Evolutionary conservation across 2,113 vertebrate genomes (phyloP).

Genomic region (Sebastes schlegelii): DNA sequence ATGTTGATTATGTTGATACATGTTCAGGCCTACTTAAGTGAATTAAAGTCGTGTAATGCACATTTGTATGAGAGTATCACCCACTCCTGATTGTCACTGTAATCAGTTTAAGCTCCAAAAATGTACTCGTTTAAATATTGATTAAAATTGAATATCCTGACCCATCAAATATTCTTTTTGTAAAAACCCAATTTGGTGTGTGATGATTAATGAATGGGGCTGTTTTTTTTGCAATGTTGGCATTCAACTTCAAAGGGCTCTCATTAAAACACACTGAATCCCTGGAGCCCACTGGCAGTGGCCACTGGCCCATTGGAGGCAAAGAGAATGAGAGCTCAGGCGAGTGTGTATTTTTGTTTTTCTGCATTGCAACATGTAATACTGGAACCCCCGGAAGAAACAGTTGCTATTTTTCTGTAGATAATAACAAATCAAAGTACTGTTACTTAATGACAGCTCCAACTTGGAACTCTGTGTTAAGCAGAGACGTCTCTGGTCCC

Average conservation of each 20-base stretch:
- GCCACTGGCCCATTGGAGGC: constrained; percentile 52
- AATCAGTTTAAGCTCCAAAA: constrained; percentile 61
- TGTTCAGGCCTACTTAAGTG: constrained; percentile 60
- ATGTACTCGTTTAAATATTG: constrained; percentile 54
- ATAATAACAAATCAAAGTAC: constrained; percentile 25
- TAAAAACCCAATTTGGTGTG: constrained; percentile 51
- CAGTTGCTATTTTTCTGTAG: not conserved
- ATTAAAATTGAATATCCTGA: constrained; percentile 63
- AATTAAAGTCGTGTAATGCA: constrained; percentile 72
- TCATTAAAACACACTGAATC: constrained; percentile 69
- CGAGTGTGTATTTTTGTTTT: constrained; percentile 35
- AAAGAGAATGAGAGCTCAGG: constrained; percentile 17
- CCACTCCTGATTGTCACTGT: constrained; percentile 35
- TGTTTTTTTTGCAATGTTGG: constrained; percentile 68
- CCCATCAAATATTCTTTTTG: constrained; percentile 67
- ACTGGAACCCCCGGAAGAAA: not conserved
- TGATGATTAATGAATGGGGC: constrained; percentile 71
- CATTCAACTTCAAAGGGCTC: constrained; percentile 69
- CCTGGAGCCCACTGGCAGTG: constrained; percentile 46
- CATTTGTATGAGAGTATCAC: constrained; percentile 43
- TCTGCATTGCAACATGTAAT: not conserved
- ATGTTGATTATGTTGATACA: constrained; percentile 79
- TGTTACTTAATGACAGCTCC: too few species aligned
- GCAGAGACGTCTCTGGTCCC: too few species aligned
- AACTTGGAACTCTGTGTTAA: too few species aligned